Evolutionary conservation across 2,113 vertebrate species (phyloP).

Genomic region (Rhynchomys soricoides): DNA sequence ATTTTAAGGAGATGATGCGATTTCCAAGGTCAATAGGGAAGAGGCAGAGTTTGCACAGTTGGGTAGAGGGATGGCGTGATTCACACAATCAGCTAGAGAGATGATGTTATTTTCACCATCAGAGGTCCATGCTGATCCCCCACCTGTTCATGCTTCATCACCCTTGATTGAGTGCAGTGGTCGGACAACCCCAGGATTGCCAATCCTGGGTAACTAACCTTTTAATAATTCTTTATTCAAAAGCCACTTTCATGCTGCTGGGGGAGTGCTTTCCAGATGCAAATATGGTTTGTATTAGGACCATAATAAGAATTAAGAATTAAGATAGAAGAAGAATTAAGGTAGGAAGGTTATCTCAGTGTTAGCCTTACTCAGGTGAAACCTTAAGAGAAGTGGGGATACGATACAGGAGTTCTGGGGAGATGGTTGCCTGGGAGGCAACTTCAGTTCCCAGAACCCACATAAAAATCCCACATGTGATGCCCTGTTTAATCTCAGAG

Average conservation of each 20-base stretch:
- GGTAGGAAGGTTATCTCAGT: not conserved
- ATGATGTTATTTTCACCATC: not conserved
- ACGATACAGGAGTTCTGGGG: not conserved
- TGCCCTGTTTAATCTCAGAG: not conserved
- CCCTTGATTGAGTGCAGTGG: not conserved
- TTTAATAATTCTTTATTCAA: not conserved
- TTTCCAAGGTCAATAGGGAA: not conserved
- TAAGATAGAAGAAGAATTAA: no score
- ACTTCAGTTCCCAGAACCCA: not conserved
- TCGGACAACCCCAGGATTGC: not conserved
- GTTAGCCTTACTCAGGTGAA: not conserved
- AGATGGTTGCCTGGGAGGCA: not conserved
- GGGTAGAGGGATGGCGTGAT: not conserved
- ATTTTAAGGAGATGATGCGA: not conserved
- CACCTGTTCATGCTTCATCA: no score
- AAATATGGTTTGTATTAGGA: not conserved
- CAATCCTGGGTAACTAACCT: accelerated
- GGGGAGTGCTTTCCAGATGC: not conserved
- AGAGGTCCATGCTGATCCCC: not conserved
- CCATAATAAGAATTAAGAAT: no score
- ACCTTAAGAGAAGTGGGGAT: not conserved
- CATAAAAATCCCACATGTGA: not conserved
- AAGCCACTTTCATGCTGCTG: not conserved
- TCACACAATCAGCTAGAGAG: not conserved
- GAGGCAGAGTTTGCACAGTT: not conserved